phyloP scores from a whole-genome alignment of 1,140 invertebrate genomes.

The Asbolus verrucosus region DNA sequence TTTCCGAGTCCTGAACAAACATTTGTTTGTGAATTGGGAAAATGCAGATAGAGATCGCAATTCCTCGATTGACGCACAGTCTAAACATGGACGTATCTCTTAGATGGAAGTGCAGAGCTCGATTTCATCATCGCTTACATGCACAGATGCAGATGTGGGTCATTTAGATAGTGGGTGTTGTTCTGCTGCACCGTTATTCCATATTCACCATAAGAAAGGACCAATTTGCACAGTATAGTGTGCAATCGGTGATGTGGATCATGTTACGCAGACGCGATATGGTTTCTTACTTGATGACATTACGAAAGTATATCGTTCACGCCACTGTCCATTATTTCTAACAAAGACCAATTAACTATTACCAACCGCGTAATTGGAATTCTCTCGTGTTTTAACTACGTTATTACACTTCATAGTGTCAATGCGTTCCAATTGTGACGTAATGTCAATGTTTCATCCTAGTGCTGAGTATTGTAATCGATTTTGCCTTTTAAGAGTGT shows the following conservation, averaged over 20 bases:
- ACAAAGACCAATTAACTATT: slow-evolving; percentile 30
- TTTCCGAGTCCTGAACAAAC: neutral
- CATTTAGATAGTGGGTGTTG: slow-evolving; percentile 37
- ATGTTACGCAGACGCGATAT: slow-evolving; percentile 17
- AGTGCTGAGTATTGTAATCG: too few relatives aligned
- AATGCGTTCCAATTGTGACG: too few relatives aligned
- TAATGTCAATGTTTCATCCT: too few relatives aligned
- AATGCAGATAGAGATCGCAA: slow-evolving; percentile 5
- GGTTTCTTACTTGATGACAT: slow-evolving; percentile 11
- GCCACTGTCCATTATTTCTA: slow-evolving; percentile 20
- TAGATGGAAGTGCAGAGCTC: slow-evolving; percentile 8
- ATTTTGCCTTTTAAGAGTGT: too few relatives aligned
- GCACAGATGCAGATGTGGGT: slow-evolving; percentile 7
- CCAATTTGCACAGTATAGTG: too few relatives aligned
- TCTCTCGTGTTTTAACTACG: slow-evolving; percentile 29
- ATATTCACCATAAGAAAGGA: slow-evolving; percentile 14
- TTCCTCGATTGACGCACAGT: neutral
- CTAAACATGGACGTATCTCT: slow-evolving; percentile 19
- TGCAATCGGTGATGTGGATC: too few relatives aligned
- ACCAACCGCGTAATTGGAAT: slow-evolving; percentile 17
- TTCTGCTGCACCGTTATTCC: slow-evolving; percentile 26
- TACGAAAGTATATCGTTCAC: slow-evolving; percentile 32
- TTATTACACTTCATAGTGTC: too few relatives aligned
- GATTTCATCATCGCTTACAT: slow-evolving; percentile 12
- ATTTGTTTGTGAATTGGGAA: neutral